phyloP scores from a whole-genome alignment of 2,113 vertebrate genomes.

The Coturnix japonica region DNA sequence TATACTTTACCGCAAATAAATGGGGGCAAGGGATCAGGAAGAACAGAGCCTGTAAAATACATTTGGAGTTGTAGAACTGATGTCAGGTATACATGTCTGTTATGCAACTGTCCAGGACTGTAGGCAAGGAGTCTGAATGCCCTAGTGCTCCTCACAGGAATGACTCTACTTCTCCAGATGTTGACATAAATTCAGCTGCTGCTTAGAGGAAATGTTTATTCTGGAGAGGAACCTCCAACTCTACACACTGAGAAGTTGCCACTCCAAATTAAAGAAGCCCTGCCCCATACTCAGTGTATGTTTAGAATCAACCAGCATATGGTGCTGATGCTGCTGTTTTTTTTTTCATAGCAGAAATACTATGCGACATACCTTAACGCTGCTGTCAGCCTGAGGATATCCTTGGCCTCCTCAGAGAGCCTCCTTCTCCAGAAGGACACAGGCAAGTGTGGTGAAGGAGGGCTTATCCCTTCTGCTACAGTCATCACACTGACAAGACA shows the following conservation, averaged over 20 bases:
- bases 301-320: neutral
- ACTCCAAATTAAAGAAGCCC: fast-evolving
- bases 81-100: neutral
- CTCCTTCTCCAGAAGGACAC: neutral
- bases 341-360: neutral
- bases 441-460: neutral
- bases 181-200: neutral
- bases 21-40: neutral
- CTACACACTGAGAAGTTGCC: neutral
- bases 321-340: neutral
- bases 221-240: neutral
- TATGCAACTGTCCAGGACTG: neutral
- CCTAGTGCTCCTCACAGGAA: neutral
- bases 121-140: neutral
- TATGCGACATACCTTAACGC: neutral
- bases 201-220: neutral
- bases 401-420: neutral
- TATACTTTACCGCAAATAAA: neutral
- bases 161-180: neutral
- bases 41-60: neutral
- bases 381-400: neutral
- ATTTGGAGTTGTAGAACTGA: neutral
- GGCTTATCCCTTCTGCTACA: neutral
- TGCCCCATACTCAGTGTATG: neutral
- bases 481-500: neutral